Base-by-base conservation (phyloP, 2,888 invertebrate species). In the Anoplius nigerrimus region DNA sequence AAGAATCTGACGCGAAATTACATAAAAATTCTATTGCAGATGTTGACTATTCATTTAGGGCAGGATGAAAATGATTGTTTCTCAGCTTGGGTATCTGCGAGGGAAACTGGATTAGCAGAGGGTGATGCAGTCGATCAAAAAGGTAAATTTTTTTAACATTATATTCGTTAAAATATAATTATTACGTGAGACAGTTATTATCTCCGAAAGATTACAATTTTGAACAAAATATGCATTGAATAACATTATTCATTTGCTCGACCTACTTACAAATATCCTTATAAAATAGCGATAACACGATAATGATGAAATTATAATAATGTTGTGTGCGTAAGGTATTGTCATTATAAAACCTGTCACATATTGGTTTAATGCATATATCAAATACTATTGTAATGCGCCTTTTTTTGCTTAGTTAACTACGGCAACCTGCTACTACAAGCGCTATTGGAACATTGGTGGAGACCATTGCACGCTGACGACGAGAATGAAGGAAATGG, bases 11-110 rank as follows among this genome's bases (percentile, higher is more conserved):
- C 8, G 27, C 11, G 2, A 15, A 58, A 16, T 59, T 63, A 75
- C 74, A 16, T 6, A 27, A 11, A 22, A 16, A 18, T 52, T 81
- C 71, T 66, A 46, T 75, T 85, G 8, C 76, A 96, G 95, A 96
- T 99, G 96, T 91, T 99, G 83, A 98, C 98, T 8, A 97, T 99
- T 87, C 98, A 99, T 86, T 91, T 99, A 81, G 96, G 96, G 0
- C 96, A 97, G 89, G 99, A 99, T 88, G 99, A 99, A 90, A 95
- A 96, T 0, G 99, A 99, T 88, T 99, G 98, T 88, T 95, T 99
- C 84, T 94, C 98, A 45, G 98, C 99, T 0, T 99, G 99, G 99
- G 97, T 99, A 2, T 98, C 98, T 58, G 97, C 98, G 0, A 95
- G 94, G 87, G 99, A 99, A 87, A 95, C 97, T 22, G 98, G 97